phyloP scores from a whole-genome alignment of 2,888 invertebrate genomes.

The Macroteleia sp. region DNA sequence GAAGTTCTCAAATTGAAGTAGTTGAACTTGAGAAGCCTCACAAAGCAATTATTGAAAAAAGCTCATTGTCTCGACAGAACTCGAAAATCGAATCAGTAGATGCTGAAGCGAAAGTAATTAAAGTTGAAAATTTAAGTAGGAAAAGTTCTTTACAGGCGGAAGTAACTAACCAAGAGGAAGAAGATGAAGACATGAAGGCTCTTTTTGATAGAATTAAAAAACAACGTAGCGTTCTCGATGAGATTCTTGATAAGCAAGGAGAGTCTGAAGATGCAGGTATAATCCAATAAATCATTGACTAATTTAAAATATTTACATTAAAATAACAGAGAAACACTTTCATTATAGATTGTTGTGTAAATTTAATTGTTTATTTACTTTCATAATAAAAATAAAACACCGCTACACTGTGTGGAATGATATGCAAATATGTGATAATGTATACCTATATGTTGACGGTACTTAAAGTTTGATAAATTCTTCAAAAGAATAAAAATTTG shows the following conservation, averaged over 20 bases:
- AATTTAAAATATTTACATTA: neutral
- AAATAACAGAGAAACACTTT: too few relatives aligned
- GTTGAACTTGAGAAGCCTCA: slow-evolving; percentile 62
- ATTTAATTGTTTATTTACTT: too few relatives aligned
- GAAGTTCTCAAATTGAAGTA: slow-evolving; percentile 59
- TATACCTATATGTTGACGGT: too few relatives aligned
- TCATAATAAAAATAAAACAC: too few relatives aligned
- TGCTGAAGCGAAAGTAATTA: slow-evolving; percentile 60
- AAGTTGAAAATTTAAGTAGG: slow-evolving; percentile 39
- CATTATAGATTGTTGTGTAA: too few relatives aligned
- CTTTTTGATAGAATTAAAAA: slow-evolving; percentile 87
- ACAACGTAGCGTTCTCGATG: slow-evolving; percentile 89
- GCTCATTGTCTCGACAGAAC: slow-evolving; percentile 65
- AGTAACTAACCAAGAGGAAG: slow-evolving; percentile 84
- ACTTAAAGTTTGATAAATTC: too few relatives aligned
- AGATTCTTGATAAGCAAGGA: slow-evolving; percentile 87
- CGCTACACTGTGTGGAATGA: too few relatives aligned
- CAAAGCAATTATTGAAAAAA: slow-evolving; percentile 56
- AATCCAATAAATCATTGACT: slow-evolving; percentile 28
- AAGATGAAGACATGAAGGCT: slow-evolving; percentile 87
- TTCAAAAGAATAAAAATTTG: too few relatives aligned
- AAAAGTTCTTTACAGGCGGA: slow-evolving; percentile 71
- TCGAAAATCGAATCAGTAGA: slow-evolving; percentile 66
- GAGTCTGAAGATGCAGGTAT: slow-evolving; percentile 74
- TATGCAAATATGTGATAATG: too few relatives aligned